Base-by-base conservation (phyloP, 2,888 invertebrate species). In the Lasius fuliginosus region DNA sequence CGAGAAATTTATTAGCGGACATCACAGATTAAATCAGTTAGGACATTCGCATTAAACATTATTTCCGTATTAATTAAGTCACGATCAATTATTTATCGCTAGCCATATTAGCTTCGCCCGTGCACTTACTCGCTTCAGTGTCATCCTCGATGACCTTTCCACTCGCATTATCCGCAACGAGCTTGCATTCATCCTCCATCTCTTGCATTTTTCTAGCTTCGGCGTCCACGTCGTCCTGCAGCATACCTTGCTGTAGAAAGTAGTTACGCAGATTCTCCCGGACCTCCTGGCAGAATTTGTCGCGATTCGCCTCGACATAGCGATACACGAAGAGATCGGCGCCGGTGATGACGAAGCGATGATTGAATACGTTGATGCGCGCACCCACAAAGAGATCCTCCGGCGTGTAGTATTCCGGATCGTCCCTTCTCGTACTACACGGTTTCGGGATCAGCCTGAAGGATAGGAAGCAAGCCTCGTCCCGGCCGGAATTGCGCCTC, bases 381-480 rank as follows among this genome's bases (percentile, higher is more conserved):
- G 97, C 97, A 9, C 98, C 98, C 86, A 98, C 97, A 93, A 96
- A 97, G 93, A 98, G 97, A 95, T 97, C 98, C 49, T 96, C 96
- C 0, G 98, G 97, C 0, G 97, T 97, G 92, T 97, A 98, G 94
- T 97, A 98, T 3, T 96, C 96, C 0, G 98, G 98, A 92, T 97
- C 96, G 91, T 97, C 96, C 2, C 96, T 96, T 88, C 96, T 96
- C 0, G 96, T 96, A 0, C 96, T 96, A 18, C 40, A 42, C 0
- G 98, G 97, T 87, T 97, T 97, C 23, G 96, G 96, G 42, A 98
- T 93, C 27, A 96, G 95, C 90, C 96, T 97, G 56, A 97, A 94
- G 87, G 96, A 96, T 68, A 98, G 95, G 95, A 98, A 98, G 92
- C 96, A 96, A 0, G 98, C 98, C 75, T 97, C 98, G 27, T 91